Evolutionary conservation across 2,888 invertebrate genomes (phyloP).

Genomic region (Orthonevra nobilis): DNA sequence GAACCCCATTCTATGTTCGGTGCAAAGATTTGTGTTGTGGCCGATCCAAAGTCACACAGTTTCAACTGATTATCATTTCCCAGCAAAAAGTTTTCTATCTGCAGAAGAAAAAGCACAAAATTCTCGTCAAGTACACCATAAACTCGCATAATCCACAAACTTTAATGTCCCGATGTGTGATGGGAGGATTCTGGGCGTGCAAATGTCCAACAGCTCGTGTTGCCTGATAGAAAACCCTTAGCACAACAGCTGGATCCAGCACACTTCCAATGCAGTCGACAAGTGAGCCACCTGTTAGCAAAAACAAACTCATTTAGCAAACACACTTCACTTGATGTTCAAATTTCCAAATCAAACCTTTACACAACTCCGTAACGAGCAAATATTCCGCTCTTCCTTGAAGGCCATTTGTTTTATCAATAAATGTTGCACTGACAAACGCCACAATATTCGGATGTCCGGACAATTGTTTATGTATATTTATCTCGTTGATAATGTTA

Average conservation of each 20-base stretch:
- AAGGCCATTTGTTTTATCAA: slow-evolving; percentile 88
- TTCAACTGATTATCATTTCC: slow-evolving; percentile 92
- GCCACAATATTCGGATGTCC: slow-evolving; percentile 96
- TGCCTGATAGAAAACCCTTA: slow-evolving; percentile 94
- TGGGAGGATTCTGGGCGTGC: slow-evolving; percentile 94
- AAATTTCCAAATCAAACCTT: no score
- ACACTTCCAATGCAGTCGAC: slow-evolving; percentile 77
- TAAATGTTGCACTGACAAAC: slow-evolving; percentile 91
- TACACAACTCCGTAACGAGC: slow-evolving; percentile 94
- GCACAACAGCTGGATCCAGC: slow-evolving; percentile 82
- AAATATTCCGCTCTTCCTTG: slow-evolving; percentile 94
- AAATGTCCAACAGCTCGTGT: slow-evolving; percentile 95
- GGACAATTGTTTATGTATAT: slow-evolving; percentile 91
- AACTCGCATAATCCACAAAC: slow-evolving; percentile 76
- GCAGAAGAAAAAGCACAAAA: slow-evolving; percentile 53
- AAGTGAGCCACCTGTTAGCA: slow-evolving; percentile 79
- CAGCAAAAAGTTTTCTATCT: slow-evolving; percentile 95
- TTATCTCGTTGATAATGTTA: slow-evolving; percentile 90
- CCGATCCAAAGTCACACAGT: slow-evolving; percentile 98
- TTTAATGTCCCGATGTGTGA: slow-evolving; percentile 97
- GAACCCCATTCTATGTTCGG: slow-evolving; percentile 96
- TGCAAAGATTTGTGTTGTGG: slow-evolving; percentile 89
- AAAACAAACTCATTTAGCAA: no score
- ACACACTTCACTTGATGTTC: no score
- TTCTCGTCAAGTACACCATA: neutral